Evolutionary conservation across 2,113 vertebrate species (phyloP).

Genomic region (Clarias batrachus): DNA sequence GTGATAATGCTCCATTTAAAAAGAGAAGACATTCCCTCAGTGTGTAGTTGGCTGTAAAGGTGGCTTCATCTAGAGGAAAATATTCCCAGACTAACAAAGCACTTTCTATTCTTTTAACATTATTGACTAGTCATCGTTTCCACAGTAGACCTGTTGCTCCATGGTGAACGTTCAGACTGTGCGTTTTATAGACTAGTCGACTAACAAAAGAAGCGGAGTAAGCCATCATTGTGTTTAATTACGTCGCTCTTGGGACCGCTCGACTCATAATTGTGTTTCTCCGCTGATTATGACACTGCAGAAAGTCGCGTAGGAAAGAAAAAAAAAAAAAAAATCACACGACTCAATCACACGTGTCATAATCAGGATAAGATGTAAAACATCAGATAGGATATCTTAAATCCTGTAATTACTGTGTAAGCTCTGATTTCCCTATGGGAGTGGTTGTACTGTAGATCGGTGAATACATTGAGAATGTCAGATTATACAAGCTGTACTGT

Average conservation of each 20-base stretch:
- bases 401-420: slow-evolving; percentile 27
- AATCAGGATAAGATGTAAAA: slow-evolving; percentile 30
- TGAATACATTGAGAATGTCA: not conserved
- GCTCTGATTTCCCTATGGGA: not conserved
- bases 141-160: not conserved
- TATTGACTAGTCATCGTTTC: not conserved
- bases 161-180: too few species aligned
- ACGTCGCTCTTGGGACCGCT: slow-evolving; percentile 27
- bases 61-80: not conserved
- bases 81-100: not conserved
- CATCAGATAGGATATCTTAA: slow-evolving; percentile 17
- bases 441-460: not conserved
- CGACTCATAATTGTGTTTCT: slow-evolving; percentile 30
- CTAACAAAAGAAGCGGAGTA: slow-evolving; percentile 10
- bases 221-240: slow-evolving; percentile 44
- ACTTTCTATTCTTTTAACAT: not conserved
- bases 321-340: slow-evolving; percentile 16
- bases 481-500: not conserved
- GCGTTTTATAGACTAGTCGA: too few species aligned
- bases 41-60: not conserved
- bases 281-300: slow-evolving; percentile 40
- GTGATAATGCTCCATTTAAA: not conserved
- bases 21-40: not conserved
- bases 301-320: slow-evolving; percentile 1
- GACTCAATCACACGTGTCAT: slow-evolving; percentile 34